Evolutionary conservation across 2,113 vertebrate species (phyloP).

Genomic region (Coreoperca whiteheadi): DNA sequence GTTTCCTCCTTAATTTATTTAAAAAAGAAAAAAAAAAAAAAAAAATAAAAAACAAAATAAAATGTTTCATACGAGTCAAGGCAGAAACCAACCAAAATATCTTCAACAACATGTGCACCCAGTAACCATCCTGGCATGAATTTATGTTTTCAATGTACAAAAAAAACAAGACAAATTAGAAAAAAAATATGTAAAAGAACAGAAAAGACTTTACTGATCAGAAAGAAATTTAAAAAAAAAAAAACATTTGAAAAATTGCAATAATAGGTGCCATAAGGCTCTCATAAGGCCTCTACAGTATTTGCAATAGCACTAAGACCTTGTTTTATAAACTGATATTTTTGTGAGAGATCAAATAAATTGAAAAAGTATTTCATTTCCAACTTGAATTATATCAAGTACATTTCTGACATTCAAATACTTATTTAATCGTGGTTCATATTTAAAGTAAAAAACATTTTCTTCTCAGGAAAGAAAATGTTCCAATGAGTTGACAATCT

Average conservation of each 20-base stretch:
- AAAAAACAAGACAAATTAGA: neutral
- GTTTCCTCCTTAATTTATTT: neutral
- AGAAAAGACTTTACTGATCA: neutral
- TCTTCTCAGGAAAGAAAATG: neutral
- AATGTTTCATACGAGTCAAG: neutral
- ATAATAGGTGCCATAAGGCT: neutral
- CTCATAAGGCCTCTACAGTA: neutral
- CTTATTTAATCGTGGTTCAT: neutral
- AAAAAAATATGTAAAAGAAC: neutral
- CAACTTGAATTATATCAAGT: constrained; percentile 29
- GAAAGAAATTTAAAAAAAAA: neutral
- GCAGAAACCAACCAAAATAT: neutral
- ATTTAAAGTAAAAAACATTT: neutral
- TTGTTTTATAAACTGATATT: neutral
- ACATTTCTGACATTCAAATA: neutral
- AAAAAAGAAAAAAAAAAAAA: neutral
- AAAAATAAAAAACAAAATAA: neutral
- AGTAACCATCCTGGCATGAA: neutral
- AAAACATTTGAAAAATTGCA: neutral
- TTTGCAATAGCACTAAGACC: neutral
- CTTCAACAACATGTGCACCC: neutral
- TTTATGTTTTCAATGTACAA: constrained; percentile 1
- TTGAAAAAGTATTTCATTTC: neutral
- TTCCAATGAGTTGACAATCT: neutral
- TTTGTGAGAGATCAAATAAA: neutral